Base-by-base conservation (phyloP, 2,113 vertebrate genomes). In the Calidris pugnax region DNA sequence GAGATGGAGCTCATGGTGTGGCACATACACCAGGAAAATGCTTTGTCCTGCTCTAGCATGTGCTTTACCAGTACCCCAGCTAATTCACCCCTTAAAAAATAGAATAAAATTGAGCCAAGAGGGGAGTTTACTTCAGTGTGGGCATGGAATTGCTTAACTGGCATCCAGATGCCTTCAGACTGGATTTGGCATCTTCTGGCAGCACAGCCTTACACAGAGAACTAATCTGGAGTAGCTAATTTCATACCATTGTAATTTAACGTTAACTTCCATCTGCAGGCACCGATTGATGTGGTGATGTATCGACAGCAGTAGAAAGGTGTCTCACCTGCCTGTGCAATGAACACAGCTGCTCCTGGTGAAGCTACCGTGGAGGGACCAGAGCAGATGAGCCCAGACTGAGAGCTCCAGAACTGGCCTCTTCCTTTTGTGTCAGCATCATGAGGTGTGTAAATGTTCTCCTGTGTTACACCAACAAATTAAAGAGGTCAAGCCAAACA, bases 31-130 rank as follows among this genome's bases (percentile, higher is more conserved):
- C 45, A 71, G 41, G 84, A 62, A 1, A 1, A 7, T 3, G 73
- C 55, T 73, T 47, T 41, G 20, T 56, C 73, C 79, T 47, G 23
- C 71, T 47, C 32, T 4, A 16, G 39, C 24, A 3, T 3, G 6
- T 6, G 0, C 15, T 79, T 67, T 41, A 23, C 4, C 37, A 4
- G 32, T 5, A 7, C 28, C 43, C 15, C 85, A 47, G 66, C 21
- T n/a, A 12, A 60, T 23, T 68, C n/a, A 51, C 1, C n/a, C 37
- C 45, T 21, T 7, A 4, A 43, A 87, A 88, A 51, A 33, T 18
- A 10, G 1, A 30, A 0, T 1, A 12, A 12, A 33, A 24, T 2
- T 4, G 15, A 75, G 12, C 28, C 43, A 57, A 26, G 22, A 17
- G 39, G 41, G 22, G 56, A 69, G 9, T 27, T 43, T 76, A 7